Percentiles rank a stretch among this genome's conserved stretches.
Conservation (phyloP, 1,140 invertebrate genomes). For the Zaprionus tsacasi region DNA sequence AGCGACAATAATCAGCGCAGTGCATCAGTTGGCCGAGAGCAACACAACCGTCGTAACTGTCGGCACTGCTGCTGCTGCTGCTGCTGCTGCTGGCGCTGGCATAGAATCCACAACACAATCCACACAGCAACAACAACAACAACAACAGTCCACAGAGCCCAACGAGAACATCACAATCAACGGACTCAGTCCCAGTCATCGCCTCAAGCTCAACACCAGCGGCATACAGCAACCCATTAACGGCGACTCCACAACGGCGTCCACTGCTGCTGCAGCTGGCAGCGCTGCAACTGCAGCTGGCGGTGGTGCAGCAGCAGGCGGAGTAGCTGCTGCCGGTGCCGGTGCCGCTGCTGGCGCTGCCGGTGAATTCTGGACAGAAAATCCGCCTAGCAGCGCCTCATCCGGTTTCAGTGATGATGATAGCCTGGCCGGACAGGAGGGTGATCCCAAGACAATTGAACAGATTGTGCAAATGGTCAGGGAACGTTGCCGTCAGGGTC, state of each 20-base stretch:
- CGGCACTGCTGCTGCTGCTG: conserved; percentile 29
- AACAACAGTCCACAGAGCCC: conserved; percentile 48
- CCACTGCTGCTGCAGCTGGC: conserved; percentile 52
- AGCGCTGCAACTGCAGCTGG: conserved; percentile 60
- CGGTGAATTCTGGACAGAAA: conserved; percentile 87
- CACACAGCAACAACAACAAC: neutral
- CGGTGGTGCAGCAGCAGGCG: neutral
- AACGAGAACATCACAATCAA: conserved; percentile 83
- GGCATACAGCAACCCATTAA: conserved; percentile 11
- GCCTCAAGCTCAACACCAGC: conserved; percentile 45
- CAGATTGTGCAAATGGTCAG: conserved; percentile 92
- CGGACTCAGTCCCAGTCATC: conserved; percentile 71
- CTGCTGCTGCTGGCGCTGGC: neutral
- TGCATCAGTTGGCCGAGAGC: conserved; percentile 64
- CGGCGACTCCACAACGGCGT: conserved; percentile 30
- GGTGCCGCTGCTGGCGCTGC: conserved; percentile 53
- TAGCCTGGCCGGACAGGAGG: conserved; percentile 90
- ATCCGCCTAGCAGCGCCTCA: conserved; percentile 91
- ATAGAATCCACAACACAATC: conserved; percentile 12
- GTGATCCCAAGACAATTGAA: conserved; percentile 87
- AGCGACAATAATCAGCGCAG: conserved; percentile 67
- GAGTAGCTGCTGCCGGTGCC: conserved; percentile 21
- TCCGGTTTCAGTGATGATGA: conserved; percentile 95
- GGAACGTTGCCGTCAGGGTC: conserved; percentile 90
- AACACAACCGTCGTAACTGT: conserved; percentile 73